Base-by-base conservation (phyloP, 2,113 vertebrate genomes). In the Triplophysa siluroides region DNA sequence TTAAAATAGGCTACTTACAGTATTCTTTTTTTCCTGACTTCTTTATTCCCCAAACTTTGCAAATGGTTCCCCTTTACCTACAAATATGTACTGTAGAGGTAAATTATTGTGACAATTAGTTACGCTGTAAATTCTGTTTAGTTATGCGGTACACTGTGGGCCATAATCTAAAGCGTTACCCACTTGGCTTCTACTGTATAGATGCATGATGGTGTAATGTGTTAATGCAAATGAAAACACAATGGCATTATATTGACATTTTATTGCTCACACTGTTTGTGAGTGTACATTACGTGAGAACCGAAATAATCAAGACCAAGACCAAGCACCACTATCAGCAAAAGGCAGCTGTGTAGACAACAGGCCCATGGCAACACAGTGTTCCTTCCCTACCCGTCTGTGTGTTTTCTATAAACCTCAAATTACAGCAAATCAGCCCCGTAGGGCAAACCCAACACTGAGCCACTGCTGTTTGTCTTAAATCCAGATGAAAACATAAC, bases 401-500 rank as follows among this genome's bases (percentile, higher is more conserved):
- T 38, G 54, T 2, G 0, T 2, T 74, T 58, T 43, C 71, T 61
- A 61, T 38, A 75, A 60, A 63, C 41, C 24, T 18, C 60, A 75
- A 75, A 75, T 75, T 75, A 63, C 38, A 75, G 14, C 38, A 75
- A 63, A 75, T 47, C 73, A 75, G 58, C 41, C 41, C 73, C 73
- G 21, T n/a, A 63, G 41, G 73, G 73, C 58, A 75, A 75, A 75
- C 10, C 13, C 58, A 75, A 75, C 73, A 75, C 38, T 47, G 41
- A 14, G 58, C 41, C 73, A 47, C 58, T 75, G 38, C 10, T 47
- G 73, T 63, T 61, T 75, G 73, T 75, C 73, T 75, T 75, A 61
- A 75, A 63, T 75, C 38, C 58, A 63, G 60, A 75, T 75, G 23
- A 75, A 75, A 13, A 62, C 73, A 75, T 24, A 75, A 75, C 56